Percentiles rank a stretch among this genome's conserved stretches.
Conservation (phyloP, 2,888 invertebrate species). For the Melolontha melolontha region DNA sequence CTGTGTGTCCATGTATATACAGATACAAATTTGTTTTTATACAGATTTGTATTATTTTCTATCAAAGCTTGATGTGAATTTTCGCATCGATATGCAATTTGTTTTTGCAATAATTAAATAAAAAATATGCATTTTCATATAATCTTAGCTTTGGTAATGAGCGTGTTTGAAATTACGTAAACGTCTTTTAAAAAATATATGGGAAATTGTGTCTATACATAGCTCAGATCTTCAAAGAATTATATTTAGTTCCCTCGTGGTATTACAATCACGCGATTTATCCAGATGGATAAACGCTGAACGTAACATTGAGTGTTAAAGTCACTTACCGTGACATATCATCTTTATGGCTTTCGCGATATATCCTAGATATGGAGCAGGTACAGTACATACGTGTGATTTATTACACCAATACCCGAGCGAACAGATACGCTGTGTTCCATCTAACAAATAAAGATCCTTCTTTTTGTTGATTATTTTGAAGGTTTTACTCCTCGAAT, state of each 20-base stretch:
- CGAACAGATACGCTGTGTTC: background rate
- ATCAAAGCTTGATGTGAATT: too few species aligned
- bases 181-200: too few species aligned
- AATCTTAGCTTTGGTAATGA: too few species aligned
- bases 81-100: too few species aligned
- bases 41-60: too few species aligned
- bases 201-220: too few species aligned
- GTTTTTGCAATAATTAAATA: too few species aligned
- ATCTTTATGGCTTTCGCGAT: conserved; percentile 30
- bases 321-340: conserved; percentile 37
- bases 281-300: conserved; percentile 3
- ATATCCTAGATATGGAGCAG: conserved; percentile 28
- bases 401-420: conserved; percentile 23
- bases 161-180: too few species aligned
- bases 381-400: conserved; percentile 18
- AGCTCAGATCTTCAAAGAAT: too few species aligned
- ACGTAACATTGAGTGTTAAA: conserved; percentile 20
- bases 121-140: too few species aligned
- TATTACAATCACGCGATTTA: conserved; percentile 1
- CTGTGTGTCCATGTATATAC: too few species aligned
- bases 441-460: background rate
- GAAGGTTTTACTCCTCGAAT: background rate
- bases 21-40: too few species aligned
- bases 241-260: background rate
- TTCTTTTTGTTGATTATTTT: background rate